Evolutionary conservation across 2,797 vertebrate species (phyloP).

Genomic region (Bradypodion pumilum): DNA sequence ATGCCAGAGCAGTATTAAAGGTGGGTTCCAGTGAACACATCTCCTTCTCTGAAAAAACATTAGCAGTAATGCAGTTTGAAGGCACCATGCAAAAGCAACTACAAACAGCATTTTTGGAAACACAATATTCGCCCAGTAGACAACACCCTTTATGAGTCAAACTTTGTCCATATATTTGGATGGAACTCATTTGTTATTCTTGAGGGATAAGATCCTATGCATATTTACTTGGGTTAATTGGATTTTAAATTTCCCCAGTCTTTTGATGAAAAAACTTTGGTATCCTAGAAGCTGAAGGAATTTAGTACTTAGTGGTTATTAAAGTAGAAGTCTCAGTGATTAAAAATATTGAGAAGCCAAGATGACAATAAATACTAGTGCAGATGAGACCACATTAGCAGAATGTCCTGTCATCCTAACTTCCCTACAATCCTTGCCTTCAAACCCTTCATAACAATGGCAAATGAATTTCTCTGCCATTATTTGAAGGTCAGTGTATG

Average conservation of each 20-base stretch:
- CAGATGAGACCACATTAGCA: not conserved
- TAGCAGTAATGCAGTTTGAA: not conserved
- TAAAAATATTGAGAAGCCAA: constrained; percentile 40
- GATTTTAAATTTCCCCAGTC: not conserved
- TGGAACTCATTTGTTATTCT: not conserved
- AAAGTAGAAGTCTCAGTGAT: not conserved
- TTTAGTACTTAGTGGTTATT: constrained; percentile 21
- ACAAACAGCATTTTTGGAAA: not conserved
- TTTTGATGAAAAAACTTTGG: not conserved
- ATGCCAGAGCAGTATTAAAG: not conserved
- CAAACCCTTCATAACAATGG: constrained; percentile 82
- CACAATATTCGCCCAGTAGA: not conserved
- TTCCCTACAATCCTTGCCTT: constrained; percentile 59
- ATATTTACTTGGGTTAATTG: not conserved
- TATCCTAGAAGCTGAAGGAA: not conserved
- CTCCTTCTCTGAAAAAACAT: not conserved
- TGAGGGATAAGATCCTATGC: not conserved
- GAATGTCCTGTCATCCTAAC: not conserved
- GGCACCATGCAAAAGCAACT: not conserved
- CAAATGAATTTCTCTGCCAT: constrained; percentile 77
- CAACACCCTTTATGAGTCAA: not conserved
- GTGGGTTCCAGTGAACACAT: not conserved
- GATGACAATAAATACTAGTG: not conserved
- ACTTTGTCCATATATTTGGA: not conserved
- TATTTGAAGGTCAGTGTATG: constrained; percentile 68